Base-by-base conservation (phyloP, 1,140 invertebrate species). In the Drosophila nigrodunni region DNA sequence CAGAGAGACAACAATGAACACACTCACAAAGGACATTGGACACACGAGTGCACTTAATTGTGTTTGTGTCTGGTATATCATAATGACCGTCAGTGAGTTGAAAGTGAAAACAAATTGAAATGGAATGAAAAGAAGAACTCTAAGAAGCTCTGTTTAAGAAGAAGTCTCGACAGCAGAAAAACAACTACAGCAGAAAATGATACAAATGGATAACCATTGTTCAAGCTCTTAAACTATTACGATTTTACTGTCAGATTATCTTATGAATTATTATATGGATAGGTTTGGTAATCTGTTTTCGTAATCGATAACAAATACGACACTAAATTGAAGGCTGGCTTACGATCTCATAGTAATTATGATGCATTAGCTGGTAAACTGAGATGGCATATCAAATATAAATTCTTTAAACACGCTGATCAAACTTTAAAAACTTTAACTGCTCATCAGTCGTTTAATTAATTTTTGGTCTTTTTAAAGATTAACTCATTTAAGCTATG, bases 31-130 rank as follows among this genome's bases (percentile, higher is more conserved):
- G 55, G 61, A 69, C 70, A 55, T 76, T 37, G 55, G 58, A 50
- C 72, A 65, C 68, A 72, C 76, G 66, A 80, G 65, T 77, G 70
- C 77, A 74, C 66, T 69, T 79, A 74, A 87, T 82, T 88, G 67
- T 71, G 78, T 69, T 78, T 82, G 75, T 79, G 62, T 77, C 77
- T 65, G 77, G 37, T 74, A 65, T 64, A 47, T 73, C 67, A 73
- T 68, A 47, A 71, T 77, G 67, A 52, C 60, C 47, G 13, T 18
- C 60, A 59, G 30, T 50, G 50, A 47, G 43, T 68, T 11, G 43
- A 67, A 74, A 66, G 61, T 65, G 47, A 65, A 59, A 80, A 57
- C 34, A 50, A 50, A 18, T 18, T 21, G 34, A 21, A n/a, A 30
- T 2, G 25, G 21, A n/a, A 30, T 5, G 2, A 30, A 5, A 0